Percentiles rank a stretch among this genome's conserved stretches.
Evolutionary conservation across 2,888 invertebrate species (phyloP).

Genomic region (Drosophila fungiperda): DNA sequence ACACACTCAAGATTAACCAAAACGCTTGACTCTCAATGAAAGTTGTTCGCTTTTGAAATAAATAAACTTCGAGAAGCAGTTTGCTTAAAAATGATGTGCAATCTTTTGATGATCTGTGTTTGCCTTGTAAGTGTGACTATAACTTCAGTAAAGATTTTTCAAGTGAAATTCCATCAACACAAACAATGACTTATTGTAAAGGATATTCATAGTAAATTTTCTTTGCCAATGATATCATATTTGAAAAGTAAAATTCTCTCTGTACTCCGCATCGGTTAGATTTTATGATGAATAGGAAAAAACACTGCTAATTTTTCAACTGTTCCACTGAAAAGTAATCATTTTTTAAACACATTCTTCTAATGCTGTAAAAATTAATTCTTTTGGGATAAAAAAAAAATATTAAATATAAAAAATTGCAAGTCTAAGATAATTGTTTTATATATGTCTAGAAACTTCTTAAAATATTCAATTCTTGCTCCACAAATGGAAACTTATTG

Average conservation of each 20-base stretch:
- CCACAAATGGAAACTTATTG: neutral
- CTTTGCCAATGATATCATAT: neutral
- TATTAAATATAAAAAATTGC: too few relatives aligned
- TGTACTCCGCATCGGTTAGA: neutral
- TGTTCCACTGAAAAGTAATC: neutral
- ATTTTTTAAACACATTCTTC: too few relatives aligned
- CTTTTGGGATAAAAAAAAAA: neutral
- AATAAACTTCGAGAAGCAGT: slow-evolving; percentile 17
- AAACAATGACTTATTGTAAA: neutral
- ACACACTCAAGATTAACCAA: slow-evolving; percentile 29
- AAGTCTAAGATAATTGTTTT: too few relatives aligned
- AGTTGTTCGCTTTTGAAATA: slow-evolving; percentile 34
- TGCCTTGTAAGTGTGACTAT: slow-evolving; percentile 65
- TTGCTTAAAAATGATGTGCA: slow-evolving; percentile 54
- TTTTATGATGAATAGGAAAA: neutral
- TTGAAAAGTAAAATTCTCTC: neutral
- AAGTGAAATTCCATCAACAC: neutral
- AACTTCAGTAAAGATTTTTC: slow-evolving; percentile 2
- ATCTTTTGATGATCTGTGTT: slow-evolving; percentile 43
- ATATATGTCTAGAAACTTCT: too few relatives aligned
- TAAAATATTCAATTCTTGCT: neutral
- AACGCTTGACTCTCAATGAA: slow-evolving; percentile 47
- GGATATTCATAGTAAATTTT: neutral
- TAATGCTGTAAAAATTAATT: neutral
- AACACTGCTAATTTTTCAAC: neutral